Evolutionary conservation across 64 coral and sea anemone species (phyloP), one percentile per base, ranked within the genome.

Genomic region (Montipora cactus): DNA sequence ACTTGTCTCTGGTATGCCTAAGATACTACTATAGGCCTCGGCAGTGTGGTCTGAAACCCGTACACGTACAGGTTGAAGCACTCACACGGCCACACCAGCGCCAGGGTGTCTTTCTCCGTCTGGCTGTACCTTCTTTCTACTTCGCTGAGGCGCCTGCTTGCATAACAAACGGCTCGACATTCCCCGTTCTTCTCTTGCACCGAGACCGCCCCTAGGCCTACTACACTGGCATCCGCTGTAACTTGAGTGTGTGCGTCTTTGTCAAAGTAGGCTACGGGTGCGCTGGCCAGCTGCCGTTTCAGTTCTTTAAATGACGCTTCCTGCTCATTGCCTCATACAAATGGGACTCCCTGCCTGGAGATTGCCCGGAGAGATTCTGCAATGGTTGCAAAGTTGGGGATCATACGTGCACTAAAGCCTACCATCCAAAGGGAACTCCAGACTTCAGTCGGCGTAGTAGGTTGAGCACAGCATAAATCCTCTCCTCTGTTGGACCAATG

Each of bases 21-120:
- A 23, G 22, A 23, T 23, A 23, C 22, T 23, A 23, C 22, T 23
- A 23, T 23, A 23, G 22, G 22, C 22, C 22, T 23, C 22, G 22
- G 22, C 22, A 23, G 22, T 23, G 22, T 23, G 67, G 25, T 28
- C 25, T 86, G 44, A 2, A 59, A 20, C 16, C 28, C 53, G 21
- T 89, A 62, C 22, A 89, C 11, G 46, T 89, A 89, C 13, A 89
- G 7, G 50, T 57, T 81, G 48, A 81, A 53, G 8, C 48, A 28
- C 25, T 28, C 0, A 28, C 25, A 28, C 25, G 25, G 48, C 79
- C 79, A 81, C 55, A 81, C 49, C 12, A 81, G 18, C 15, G 79
- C 12, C 20, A 53, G 8, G 3, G 79, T 50, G 12, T 52, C 79
- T 47, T 81, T 16, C 15, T 81, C 79, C 14, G 79, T 81, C 21